phyloP scores from a whole-genome alignment of 35 echinoderm and acorn worm genomes.

The Amphiura filiformis region DNA sequence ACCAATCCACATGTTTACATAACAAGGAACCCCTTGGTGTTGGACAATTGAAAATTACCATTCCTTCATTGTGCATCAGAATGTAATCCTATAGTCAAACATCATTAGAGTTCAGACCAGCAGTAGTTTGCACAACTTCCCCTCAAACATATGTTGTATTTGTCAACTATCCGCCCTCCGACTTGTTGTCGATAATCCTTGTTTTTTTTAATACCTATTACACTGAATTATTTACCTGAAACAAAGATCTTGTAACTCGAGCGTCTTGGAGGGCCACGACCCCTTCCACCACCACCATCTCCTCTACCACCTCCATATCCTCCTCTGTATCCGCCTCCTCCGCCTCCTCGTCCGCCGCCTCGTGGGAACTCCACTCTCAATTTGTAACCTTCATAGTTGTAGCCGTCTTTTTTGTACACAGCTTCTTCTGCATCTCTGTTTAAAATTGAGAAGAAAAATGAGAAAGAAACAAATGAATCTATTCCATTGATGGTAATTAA shows the following conservation, averaged over 20 bases:
- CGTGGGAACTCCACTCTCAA: slow-evolving; percentile 36
- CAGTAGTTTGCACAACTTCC: neutral
- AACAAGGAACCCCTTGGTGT: too few relatives aligned
- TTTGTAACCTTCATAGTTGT: slow-evolving; percentile 40
- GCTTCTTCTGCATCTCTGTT: slow-evolving; percentile 49
- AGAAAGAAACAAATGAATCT: too few relatives aligned
- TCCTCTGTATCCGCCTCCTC: neutral
- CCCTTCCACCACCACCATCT: neutral
- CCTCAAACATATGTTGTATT: neutral
- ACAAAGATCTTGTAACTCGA: slow-evolving; percentile 25
- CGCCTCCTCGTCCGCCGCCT: too few relatives aligned
- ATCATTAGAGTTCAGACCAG: too few relatives aligned
- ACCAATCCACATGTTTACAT: too few relatives aligned
- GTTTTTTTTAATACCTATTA: too few relatives aligned
- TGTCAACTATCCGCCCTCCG: neutral
- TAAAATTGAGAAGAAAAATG: too few relatives aligned
- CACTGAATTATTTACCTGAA: slow-evolving; percentile 9
- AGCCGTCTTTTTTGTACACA: neutral
- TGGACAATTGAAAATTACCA: too few relatives aligned
- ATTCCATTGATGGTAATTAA: too few relatives aligned
- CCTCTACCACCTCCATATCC: neutral
- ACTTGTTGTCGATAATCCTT: too few relatives aligned
- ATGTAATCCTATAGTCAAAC: too few relatives aligned
- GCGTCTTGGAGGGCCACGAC: slow-evolving; percentile 11
- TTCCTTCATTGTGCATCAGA: too few relatives aligned